These are phyloP conservation scores for Phodopus roborovskii DNA, from an alignment of 2,113 vertebrate genomes.

Conservation along the genomic window DNA sequence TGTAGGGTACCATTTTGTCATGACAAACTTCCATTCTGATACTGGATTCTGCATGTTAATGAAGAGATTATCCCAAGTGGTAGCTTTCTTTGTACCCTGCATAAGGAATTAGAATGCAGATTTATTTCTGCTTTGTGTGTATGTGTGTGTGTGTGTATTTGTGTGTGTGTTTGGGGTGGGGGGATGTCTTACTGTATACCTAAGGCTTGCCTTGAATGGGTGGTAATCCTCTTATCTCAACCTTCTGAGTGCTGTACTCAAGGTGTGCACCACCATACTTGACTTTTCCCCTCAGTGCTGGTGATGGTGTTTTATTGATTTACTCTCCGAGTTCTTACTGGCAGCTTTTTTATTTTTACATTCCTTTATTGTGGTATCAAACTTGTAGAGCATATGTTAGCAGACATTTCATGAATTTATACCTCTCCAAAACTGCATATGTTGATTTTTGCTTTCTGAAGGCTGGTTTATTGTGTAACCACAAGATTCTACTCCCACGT, in stretches of 20 bases:
- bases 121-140: background rate
- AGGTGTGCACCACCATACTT: background rate
- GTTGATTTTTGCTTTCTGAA: constrained; percentile 97
- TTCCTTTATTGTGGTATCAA: constrained; percentile 88
- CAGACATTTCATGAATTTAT: constrained; percentile 90
- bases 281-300: background rate
- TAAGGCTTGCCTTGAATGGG: background rate
- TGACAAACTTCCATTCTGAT: constrained; percentile 40
- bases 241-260: background rate
- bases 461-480: constrained; percentile 97
- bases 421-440: constrained; percentile 94
- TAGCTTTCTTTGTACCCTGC: background rate
- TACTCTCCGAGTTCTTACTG: too few species aligned
- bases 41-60: constrained; percentile 23
- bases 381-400: constrained; percentile 93
- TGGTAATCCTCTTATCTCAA: background rate
- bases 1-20: background rate
- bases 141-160: background rate
- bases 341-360: constrained; percentile 46
- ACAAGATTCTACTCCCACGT: constrained; percentile 94
- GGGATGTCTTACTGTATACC: background rate
- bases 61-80: background rate
- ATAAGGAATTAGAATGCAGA: background rate
- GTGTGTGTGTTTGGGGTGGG: background rate
- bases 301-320: background rate